Conservation (phyloP, 2,113 vertebrate genomes). For the Bubo bubo region DNA sequence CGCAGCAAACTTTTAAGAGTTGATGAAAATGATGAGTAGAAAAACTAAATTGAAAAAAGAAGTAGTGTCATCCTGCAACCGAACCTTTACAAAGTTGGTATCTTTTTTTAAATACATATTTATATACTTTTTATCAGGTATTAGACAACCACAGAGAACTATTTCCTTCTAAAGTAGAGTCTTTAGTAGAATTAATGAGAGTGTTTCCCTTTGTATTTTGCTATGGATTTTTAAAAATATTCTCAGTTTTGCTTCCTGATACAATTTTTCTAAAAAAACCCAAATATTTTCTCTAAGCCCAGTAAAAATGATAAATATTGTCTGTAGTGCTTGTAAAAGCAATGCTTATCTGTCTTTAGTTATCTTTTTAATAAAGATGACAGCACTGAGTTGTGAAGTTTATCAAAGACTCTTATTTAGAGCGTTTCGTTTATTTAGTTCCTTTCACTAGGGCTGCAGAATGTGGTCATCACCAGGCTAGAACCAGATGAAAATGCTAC, state of each 20-base stretch:
- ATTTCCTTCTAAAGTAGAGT: not conserved
- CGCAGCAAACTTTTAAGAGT: not conserved
- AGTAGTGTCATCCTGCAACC: not conserved
- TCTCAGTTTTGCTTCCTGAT: not conserved
- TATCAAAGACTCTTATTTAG: not conserved
- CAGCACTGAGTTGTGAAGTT: not conserved
- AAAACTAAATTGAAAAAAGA: not conserved
- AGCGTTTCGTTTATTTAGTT: not conserved
- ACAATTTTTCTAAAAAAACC: not conserved
- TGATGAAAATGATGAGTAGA: not conserved
- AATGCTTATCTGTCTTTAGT: not conserved
- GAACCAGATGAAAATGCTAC: not conserved
- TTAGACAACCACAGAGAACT: not conserved
- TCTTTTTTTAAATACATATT: not conserved
- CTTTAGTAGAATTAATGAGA: not conserved
- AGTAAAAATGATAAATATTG: not conserved
- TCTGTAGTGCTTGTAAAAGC: not conserved
- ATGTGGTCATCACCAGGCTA: not conserved
- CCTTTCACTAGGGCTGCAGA: not conserved
- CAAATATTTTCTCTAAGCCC: not conserved
- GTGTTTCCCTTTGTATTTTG: not conserved
- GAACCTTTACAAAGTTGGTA: not conserved
- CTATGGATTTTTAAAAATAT: not conserved
- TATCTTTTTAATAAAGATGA: not conserved
- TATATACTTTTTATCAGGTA: not conserved